These are phyloP conservation scores for Hirtodrosophila duncani DNA, from an alignment of 2,888 invertebrate species.

Conservation along the genomic window DNA sequence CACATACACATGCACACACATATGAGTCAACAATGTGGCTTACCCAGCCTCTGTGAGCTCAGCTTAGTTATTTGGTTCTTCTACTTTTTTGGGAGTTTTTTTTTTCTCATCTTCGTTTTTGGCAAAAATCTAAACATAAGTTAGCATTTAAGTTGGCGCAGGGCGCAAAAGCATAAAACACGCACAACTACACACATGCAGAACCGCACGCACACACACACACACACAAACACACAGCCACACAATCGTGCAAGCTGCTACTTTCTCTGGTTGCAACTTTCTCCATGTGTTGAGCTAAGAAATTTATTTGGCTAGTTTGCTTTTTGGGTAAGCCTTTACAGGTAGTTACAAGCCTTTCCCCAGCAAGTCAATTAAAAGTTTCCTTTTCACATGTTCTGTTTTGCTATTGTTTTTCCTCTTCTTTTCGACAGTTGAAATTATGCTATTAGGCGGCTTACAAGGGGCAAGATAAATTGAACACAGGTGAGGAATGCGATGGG, in stretches of 20 bases:
- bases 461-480: slow-evolving; percentile 7
- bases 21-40: slow-evolving; percentile 41
- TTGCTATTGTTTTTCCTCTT: background rate
- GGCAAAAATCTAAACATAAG: slow-evolving; percentile 65
- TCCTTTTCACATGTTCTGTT: slow-evolving; percentile 8
- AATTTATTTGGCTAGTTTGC: slow-evolving; percentile 41
- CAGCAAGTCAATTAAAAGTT: slow-evolving; percentile 64
- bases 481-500: no score
- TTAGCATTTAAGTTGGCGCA: slow-evolving; percentile 67
- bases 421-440: background rate
- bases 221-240: slow-evolving; percentile 14
- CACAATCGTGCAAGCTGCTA: slow-evolving; percentile 5
- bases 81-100: slow-evolving; percentile 8
- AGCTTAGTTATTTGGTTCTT: slow-evolving; percentile 40
- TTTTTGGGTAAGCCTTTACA: slow-evolving; percentile 29
- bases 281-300: slow-evolving; percentile 42
- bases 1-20: slow-evolving; percentile 1
- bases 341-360: slow-evolving; percentile 15
- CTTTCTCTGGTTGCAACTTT: background rate
- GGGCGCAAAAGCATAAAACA: slow-evolving; percentile 66
- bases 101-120: slow-evolving; percentile 35
- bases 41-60: no score
- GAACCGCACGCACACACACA: slow-evolving; percentile 20
- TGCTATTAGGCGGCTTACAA: slow-evolving; percentile 8
- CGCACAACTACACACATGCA: slow-evolving; percentile 47